Conservation (phyloP, 2,113 vertebrate species). For the Triplophysa rosa region DNA sequence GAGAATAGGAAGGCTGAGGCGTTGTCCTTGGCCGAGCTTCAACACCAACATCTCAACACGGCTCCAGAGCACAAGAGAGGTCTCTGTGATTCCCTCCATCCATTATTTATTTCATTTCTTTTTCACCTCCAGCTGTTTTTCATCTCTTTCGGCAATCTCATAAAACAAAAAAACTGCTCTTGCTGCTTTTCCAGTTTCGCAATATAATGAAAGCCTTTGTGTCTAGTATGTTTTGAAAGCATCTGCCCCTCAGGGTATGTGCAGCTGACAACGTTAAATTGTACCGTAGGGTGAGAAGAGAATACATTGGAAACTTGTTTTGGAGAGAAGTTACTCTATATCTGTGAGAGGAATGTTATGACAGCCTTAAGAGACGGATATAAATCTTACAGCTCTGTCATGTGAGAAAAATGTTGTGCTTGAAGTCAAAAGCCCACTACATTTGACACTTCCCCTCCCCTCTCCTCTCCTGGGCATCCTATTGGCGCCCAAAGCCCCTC, state of each 20-base stretch:
- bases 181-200: not conserved
- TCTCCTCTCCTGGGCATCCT: conserved; percentile 32
- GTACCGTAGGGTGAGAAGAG: not conserved
- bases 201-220: not conserved
- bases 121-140: not conserved
- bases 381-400: conserved; percentile 22
- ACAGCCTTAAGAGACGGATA: not conserved
- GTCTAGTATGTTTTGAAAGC: not conserved
- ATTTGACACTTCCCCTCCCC: not conserved
- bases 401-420: conserved; percentile 19
- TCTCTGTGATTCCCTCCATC: conserved; percentile 12
- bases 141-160: not conserved
- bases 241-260: not conserved
- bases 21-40: conserved; percentile 42
- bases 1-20: not conserved
- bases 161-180: not conserved
- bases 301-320: not conserved
- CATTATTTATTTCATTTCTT: not conserved
- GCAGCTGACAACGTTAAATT: not conserved
- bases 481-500: conserved; percentile 38
- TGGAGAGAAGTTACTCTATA: not conserved
- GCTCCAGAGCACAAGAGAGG: conserved; percentile 34
- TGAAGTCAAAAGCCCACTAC: conserved; percentile 6
- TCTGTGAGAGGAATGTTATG: not conserved
- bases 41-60: conserved; percentile 31